Percentiles rank a stretch among this genome's conserved stretches.
These are phyloP conservation scores for Vombatus ursinus DNA, from an alignment of 2,113 vertebrate genomes.

Conservation along the genomic window DNA sequence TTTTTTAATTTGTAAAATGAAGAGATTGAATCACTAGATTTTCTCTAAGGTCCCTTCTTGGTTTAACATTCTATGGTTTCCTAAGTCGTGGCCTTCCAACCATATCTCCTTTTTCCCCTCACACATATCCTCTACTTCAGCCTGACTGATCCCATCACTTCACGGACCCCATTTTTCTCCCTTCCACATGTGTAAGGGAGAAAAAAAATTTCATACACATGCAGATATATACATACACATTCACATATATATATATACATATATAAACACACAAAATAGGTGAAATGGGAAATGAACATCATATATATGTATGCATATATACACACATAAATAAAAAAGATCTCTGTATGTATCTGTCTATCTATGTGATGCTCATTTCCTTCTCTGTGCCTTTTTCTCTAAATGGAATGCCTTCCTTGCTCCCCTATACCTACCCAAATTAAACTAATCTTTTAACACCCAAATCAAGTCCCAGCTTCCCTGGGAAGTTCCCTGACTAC, in stretches of 20 bases:
- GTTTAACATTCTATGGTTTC: neutral
- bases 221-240: too few relatives aligned
- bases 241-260: too few relatives aligned
- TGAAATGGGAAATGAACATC: too few relatives aligned
- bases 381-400: neutral
- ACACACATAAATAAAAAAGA: too few relatives aligned
- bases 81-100: neutral
- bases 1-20: neutral
- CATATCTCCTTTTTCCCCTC: neutral
- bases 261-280: too few relatives aligned
- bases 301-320: too few relatives aligned
- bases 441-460: neutral
- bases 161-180: neutral
- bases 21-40: neutral
- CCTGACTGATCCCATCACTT: neutral
- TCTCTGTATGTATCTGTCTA: too few relatives aligned
- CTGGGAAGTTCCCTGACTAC: neutral
- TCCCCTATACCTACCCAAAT: neutral
- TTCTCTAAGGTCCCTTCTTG: neutral
- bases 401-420: neutral
- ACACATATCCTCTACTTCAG: neutral
- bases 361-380: neutral
- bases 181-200: neutral
- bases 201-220: neutral
- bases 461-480: neutral